phyloP scores from a whole-genome alignment of 2,113 vertebrate genomes.

The Alexandromys fortis region DNA sequence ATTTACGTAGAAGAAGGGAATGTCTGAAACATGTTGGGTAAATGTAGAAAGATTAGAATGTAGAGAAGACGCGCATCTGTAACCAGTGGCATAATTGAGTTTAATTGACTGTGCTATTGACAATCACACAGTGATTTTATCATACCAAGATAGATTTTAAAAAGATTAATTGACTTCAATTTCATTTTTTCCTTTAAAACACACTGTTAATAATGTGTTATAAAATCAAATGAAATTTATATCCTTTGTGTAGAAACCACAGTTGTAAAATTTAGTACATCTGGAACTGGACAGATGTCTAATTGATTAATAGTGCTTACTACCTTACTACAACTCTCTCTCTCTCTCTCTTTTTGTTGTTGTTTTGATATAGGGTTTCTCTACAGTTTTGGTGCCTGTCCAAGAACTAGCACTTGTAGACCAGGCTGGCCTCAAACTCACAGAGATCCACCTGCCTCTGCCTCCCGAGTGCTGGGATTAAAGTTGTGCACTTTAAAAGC shows the following conservation, averaged over 20 bases:
- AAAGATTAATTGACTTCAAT: background rate
- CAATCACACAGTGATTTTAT: background rate
- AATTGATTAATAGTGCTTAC: background rate
- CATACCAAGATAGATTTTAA: background rate
- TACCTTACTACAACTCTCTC: too few relatives aligned
- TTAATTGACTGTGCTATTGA: background rate
- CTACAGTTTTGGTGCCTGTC: too few relatives aligned
- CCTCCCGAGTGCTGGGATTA: too few relatives aligned
- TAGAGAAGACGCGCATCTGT: background rate
- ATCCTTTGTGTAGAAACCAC: background rate
- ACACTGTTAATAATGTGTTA: background rate
- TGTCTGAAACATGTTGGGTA: background rate
- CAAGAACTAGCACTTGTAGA: too few relatives aligned
- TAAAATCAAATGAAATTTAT: background rate
- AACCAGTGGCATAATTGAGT: too few relatives aligned
- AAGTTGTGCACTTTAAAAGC: too few relatives aligned
- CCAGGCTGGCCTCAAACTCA: too few relatives aligned
- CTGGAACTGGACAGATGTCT: background rate
- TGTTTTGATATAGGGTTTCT: too few relatives aligned
- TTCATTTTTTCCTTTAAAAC: background rate
- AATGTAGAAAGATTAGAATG: background rate
- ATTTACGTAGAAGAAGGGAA: accelerated
- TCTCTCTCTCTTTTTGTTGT: too few relatives aligned
- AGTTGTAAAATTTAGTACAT: background rate
- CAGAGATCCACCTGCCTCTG: too few relatives aligned